phyloP scores from a whole-genome alignment of 2,888 invertebrate species.

The Acanthosepion pharaonis region DNA sequence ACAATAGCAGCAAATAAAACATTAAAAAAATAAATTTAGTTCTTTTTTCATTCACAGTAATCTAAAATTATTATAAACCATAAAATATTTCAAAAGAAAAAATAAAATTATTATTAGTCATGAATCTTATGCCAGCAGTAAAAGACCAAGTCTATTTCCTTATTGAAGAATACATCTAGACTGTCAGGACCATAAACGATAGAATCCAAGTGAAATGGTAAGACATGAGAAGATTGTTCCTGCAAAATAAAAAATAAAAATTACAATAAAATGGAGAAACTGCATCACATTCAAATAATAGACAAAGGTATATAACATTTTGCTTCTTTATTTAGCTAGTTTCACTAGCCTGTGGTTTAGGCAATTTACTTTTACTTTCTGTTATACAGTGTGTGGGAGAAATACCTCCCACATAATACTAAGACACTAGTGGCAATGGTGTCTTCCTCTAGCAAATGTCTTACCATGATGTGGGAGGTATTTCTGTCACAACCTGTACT shows the following conservation, averaged over 20 bases:
- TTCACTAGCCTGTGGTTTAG: too few relatives aligned
- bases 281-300: background rate
- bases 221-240: conserved; percentile 42
- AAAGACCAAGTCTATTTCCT: background rate
- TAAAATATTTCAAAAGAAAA: background rate
- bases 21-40: background rate
- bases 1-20: too few relatives aligned
- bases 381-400: too few relatives aligned
- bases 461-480: too few relatives aligned
- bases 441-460: too few relatives aligned
- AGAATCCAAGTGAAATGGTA: conserved; percentile 41
- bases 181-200: conserved; percentile 45
- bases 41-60: background rate
- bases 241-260: background rate
- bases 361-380: too few relatives aligned
- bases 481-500: too few relatives aligned
- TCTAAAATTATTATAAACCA: background rate
- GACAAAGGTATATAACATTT: background rate
- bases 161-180: background rate
- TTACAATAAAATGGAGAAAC: background rate
- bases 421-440: too few relatives aligned
- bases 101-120: background rate
- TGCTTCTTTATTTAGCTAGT: too few relatives aligned
- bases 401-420: too few relatives aligned
- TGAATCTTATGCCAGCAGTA: background rate